Percentiles rank a stretch among this genome's conserved stretches.
phyloP scores from a whole-genome alignment of 2,113 vertebrate species.

The Hoplias malabaricus region DNA sequence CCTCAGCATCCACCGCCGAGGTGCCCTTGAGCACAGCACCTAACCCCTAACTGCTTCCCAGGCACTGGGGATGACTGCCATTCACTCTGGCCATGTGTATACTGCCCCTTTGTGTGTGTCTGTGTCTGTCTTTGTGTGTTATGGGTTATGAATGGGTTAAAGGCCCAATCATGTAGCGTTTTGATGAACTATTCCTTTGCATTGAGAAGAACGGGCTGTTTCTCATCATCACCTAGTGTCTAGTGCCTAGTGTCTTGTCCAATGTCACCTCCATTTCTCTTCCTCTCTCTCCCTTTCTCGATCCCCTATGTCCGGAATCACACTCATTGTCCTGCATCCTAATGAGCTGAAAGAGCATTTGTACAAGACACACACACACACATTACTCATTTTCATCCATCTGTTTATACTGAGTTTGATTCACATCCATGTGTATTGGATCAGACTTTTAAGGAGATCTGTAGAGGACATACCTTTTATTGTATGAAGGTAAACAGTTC shows the following conservation, averaged over 20 bases:
- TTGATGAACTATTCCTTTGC: too few relatives aligned
- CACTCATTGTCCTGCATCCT: slow-evolving; percentile 30
- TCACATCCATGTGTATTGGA: slow-evolving; percentile 12
- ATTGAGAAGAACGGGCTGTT: background rate
- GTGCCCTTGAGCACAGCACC: too few relatives aligned
- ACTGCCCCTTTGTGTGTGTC: too few relatives aligned
- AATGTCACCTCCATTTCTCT: slow-evolving; percentile 35
- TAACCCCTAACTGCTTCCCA: too few relatives aligned
- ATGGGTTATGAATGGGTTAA: too few relatives aligned
- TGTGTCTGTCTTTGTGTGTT: too few relatives aligned
- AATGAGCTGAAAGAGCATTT: slow-evolving; percentile 26
- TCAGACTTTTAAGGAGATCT: slow-evolving; percentile 1
- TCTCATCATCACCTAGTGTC: background rate
- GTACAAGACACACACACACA: slow-evolving; percentile 12
- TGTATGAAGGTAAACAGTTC: background rate
- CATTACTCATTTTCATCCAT: slow-evolving; percentile 1
- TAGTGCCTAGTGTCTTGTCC: background rate
- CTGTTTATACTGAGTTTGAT: slow-evolving; percentile 14
- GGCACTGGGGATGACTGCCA: too few relatives aligned
- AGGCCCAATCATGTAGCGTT: too few relatives aligned
- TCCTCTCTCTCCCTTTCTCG: background rate
- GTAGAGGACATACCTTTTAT: background rate
- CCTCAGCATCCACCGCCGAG: too few relatives aligned
- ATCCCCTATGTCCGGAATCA: slow-evolving; percentile 18
- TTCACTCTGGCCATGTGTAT: too few relatives aligned